Evolutionary conservation across 2,888 invertebrate species (phyloP).

Genomic region (Drosophila suboccidentalis): DNA sequence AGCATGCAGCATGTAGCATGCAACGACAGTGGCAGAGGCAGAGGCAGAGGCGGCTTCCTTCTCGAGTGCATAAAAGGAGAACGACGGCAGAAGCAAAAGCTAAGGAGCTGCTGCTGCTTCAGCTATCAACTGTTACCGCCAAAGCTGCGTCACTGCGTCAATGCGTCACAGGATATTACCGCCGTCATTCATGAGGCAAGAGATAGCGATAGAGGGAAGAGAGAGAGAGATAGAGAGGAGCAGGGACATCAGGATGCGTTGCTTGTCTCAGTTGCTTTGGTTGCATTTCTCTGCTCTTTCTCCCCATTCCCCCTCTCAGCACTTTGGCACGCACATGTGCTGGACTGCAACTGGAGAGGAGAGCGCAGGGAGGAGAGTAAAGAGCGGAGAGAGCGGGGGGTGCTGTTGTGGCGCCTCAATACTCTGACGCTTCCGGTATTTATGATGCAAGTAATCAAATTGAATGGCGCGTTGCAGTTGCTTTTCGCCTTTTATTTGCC

Average conservation of each 20-base stretch:
- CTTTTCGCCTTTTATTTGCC: conserved; percentile 71
- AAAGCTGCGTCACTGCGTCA: conserved; percentile 68
- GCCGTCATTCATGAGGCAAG: conserved; percentile 73
- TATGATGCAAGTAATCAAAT: conserved; percentile 82
- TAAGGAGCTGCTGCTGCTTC: conserved; percentile 56
- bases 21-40: conserved; percentile 4
- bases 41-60: conserved; percentile 63
- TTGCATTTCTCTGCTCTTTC: conserved; percentile 1
- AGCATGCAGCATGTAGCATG: conserved; percentile 59
- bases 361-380: not conserved
- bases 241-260: conserved; percentile 13
- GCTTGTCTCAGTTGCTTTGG: conserved; percentile 25
- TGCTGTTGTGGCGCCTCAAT: conserved; percentile 68
- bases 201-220: not conserved
- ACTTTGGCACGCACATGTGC: conserved; percentile 64
- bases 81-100: conserved; percentile 31
- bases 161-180: conserved; percentile 81
- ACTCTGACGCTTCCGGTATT: conserved; percentile 80
- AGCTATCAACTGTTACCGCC: conserved; percentile 31
- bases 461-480: conserved; percentile 80
- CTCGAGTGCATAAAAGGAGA: conserved; percentile 72
- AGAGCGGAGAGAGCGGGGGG: not conserved
- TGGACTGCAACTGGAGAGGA: conserved; percentile 3
- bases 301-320: not conserved
- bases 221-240: not conserved